These are phyloP conservation scores for Pelobates cultripes DNA, from an alignment of 2,797 vertebrate species.

Conservation along the genomic window DNA sequence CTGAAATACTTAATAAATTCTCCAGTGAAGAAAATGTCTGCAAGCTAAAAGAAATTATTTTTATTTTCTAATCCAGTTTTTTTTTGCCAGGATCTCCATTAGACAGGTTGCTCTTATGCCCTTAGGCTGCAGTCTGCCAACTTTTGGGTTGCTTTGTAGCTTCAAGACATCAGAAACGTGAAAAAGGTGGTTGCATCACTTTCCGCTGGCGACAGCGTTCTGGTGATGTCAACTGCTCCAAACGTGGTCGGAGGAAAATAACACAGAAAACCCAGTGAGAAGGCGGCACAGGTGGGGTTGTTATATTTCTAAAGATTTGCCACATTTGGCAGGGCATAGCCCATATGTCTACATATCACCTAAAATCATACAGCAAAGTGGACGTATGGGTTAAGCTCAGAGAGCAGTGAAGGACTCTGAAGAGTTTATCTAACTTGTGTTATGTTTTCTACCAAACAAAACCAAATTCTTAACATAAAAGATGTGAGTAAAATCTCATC, in stretches of 20 bases:
- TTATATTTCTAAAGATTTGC: slow-evolving; percentile 36
- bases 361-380: neutral
- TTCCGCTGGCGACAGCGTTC: slow-evolving; percentile 48
- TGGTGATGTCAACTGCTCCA: slow-evolving; percentile 48
- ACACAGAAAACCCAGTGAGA: slow-evolving; percentile 39
- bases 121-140: slow-evolving; percentile 43
- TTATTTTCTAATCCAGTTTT: slow-evolving; percentile 36
- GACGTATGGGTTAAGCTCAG: slow-evolving; percentile 40
- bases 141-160: slow-evolving; percentile 32
- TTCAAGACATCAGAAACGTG: slow-evolving; percentile 32
- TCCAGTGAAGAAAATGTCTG: slow-evolving; percentile 25
- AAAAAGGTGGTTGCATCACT: slow-evolving; percentile 40
- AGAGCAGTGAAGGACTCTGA: slow-evolving; percentile 32
- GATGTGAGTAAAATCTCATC: slow-evolving; percentile 44
- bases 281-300: slow-evolving; percentile 54
- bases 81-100: slow-evolving; percentile 43
- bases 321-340: slow-evolving; percentile 37
- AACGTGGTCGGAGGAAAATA: slow-evolving; percentile 24
- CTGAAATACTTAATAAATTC: slow-evolving; percentile 6
- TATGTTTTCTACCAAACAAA: slow-evolving; percentile 46
- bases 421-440: slow-evolving; percentile 38
- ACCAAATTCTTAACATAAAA: slow-evolving; percentile 16
- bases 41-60: slow-evolving; percentile 16
- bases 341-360: slow-evolving; percentile 28
- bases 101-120: slow-evolving; percentile 36